A percentile compares a stretch with the other conserved stretches of the same genome.
These are phyloP conservation scores for Herpailurus yagouaroundi DNA, from an alignment of 2,113 vertebrate genomes.

Conservation along the genomic window DNA sequence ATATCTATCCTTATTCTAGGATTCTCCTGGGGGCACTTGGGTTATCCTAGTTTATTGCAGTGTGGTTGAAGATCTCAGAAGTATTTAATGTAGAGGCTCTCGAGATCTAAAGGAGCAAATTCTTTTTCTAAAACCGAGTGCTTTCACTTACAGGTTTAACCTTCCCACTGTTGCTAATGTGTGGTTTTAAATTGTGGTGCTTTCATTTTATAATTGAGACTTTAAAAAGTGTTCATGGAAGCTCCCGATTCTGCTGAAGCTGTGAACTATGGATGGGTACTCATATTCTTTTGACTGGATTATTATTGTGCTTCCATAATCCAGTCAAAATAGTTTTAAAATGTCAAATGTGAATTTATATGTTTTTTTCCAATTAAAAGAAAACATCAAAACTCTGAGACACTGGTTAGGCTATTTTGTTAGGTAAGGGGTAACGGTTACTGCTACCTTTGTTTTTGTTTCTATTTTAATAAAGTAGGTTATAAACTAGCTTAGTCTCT, in stretches of 20 bases:
- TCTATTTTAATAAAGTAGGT: neutral
- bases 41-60: neutral
- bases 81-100: conserved; percentile 19
- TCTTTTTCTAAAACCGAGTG: conserved; percentile 11
- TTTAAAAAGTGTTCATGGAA: neutral
- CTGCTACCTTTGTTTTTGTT: neutral
- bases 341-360: neutral
- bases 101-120: conserved; percentile 33
- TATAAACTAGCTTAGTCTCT: conserved; percentile 14
- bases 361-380: conserved; percentile 13
- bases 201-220: conserved; percentile 25
- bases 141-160: neutral
- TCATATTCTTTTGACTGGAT: neutral
- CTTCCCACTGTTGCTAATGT: neutral
- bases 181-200: neutral
- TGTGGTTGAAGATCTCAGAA: neutral
- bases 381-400: neutral
- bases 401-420: neutral
- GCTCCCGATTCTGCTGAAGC: neutral
- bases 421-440: neutral
- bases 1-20: neutral
- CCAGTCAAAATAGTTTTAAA: neutral
- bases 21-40: neutral
- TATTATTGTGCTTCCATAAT: neutral
- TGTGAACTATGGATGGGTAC: neutral